These are phyloP conservation scores for Dromococcyx pavoninus DNA, from an alignment of 2,797 vertebrate genomes.

Conservation along the genomic window DNA sequence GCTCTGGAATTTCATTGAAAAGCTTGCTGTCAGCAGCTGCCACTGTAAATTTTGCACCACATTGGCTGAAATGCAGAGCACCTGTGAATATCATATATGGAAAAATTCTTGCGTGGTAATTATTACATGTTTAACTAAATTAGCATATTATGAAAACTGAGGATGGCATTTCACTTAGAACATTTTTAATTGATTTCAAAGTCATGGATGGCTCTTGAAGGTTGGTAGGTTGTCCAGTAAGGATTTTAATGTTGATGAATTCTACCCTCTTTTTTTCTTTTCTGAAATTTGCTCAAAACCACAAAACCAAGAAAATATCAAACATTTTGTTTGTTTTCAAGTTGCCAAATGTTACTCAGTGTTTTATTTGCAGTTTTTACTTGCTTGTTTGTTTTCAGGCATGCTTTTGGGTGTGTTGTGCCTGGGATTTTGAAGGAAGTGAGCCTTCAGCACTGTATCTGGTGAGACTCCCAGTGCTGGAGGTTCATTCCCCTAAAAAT, in stretches of 20 bases:
- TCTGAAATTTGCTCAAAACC: background rate
- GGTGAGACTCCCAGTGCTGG: background rate
- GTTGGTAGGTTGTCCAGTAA: background rate
- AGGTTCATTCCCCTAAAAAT: background rate
- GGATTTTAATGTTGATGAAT: background rate
- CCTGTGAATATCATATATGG: background rate
- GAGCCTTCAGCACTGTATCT: background rate
- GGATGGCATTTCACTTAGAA: background rate
- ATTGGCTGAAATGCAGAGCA: background rate
- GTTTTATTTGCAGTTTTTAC: background rate
- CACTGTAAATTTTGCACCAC: background rate
- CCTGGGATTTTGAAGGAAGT: background rate
- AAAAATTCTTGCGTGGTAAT: background rate
- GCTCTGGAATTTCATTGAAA: background rate
- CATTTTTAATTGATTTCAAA: slow-evolving; percentile 13
- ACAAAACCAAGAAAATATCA: background rate
- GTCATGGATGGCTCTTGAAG: background rate
- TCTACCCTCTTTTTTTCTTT: background rate
- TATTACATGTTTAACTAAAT: background rate
- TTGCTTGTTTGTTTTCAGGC: background rate
- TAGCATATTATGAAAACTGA: background rate
- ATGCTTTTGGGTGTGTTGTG: background rate
- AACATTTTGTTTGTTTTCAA: background rate
- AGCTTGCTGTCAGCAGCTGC: background rate
- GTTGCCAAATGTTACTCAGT: background rate